These are phyloP conservation scores for Parapristionchus giblindavisi DNA, from an alignment of 2,888 invertebrate genomes.

Conservation along the genomic window DNA sequence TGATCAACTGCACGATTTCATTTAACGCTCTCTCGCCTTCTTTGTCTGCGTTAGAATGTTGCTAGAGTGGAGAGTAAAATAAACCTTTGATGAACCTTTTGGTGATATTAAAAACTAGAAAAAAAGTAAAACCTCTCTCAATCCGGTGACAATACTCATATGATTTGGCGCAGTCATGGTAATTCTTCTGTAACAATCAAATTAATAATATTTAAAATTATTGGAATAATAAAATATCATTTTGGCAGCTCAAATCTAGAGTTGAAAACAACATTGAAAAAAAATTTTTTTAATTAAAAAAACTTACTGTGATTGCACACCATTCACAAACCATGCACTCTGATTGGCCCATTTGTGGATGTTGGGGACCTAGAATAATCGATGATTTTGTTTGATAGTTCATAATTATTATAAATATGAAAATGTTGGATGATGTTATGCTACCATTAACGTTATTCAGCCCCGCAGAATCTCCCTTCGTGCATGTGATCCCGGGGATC, in stretches of 20 bases:
- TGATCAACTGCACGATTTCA: no score
- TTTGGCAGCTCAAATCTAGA: not conserved
- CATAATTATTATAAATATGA: no score
- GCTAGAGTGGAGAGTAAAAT: no score
- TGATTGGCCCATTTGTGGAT: conserved; percentile 50
- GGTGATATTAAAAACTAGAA: not conserved
- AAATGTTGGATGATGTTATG: no score
- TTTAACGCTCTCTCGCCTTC: no score
- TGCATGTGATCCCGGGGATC: no score
- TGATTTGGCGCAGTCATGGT: conserved; percentile 58
- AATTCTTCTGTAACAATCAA: not conserved
- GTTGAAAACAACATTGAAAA: not conserved
- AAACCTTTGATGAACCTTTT: no score
- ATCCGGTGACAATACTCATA: conserved; percentile 45
- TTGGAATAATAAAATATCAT: not conserved
- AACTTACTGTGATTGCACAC: conserved; percentile 50
- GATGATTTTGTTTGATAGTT: no score
- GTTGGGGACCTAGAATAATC: conserved; percentile 46
- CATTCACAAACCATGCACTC: conserved; percentile 52
- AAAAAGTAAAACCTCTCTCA: conserved; percentile 16
- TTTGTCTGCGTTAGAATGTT: no score
- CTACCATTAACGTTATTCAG: no score
- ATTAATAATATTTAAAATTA: not conserved
- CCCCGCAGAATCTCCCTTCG: no score
- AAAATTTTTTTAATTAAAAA: no score